Evolutionary conservation across 1,140 invertebrate genomes (phyloP).

Genomic region (Holcopasites calliopsidis): DNA sequence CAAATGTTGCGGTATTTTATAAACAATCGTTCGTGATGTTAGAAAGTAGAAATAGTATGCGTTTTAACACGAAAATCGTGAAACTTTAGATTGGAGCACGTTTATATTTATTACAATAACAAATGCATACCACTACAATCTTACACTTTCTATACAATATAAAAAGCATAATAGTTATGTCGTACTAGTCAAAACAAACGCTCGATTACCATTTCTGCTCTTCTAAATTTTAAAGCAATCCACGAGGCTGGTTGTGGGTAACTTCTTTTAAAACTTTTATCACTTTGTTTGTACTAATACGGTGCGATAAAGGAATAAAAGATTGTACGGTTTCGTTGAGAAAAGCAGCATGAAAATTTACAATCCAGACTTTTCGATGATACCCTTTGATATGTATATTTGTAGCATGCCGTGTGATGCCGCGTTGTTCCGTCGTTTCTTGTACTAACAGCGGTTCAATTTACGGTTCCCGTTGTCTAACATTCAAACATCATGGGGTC

Average conservation of each 20-base stretch:
- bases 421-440: slow-evolving; percentile 3
- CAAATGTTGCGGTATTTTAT: too few relatives aligned
- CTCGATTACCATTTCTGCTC: slow-evolving; percentile 34
- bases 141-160: too few relatives aligned
- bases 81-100: too few relatives aligned
- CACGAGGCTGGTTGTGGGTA: not conserved
- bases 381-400: not conserved
- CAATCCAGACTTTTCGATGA: slow-evolving; percentile 18
- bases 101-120: too few relatives aligned
- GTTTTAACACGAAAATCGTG: too few relatives aligned
- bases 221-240: not conserved
- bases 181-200: slow-evolving; percentile 39
- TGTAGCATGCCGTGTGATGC: not conserved
- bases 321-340: not conserved
- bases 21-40: too few relatives aligned
- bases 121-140: too few relatives aligned
- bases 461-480: not conserved
- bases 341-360: not conserved
- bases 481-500: not conserved
- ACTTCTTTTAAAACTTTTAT: not conserved
- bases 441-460: not conserved
- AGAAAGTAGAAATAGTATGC: too few relatives aligned
- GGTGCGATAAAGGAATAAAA: not conserved
- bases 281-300: not conserved
- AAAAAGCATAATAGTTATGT: too few relatives aligned